A percentile compares a stretch with the other conserved stretches of the same genome.
Conservation (phyloP, 2,888 invertebrate genomes). For the Parnassius mnemosyne region DNA sequence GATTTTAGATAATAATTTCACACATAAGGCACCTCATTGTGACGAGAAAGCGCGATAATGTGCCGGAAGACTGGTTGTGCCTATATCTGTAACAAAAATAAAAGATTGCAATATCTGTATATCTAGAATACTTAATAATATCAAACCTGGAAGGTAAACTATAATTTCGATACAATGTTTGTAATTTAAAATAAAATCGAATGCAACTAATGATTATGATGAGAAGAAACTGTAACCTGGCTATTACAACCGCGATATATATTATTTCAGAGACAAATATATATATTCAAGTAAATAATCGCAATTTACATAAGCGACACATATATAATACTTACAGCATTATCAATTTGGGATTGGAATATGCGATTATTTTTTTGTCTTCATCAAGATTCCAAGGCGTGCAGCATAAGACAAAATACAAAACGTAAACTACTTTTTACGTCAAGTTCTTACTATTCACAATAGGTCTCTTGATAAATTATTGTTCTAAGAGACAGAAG, state of each 20-base stretch:
- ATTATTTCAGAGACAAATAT: constrained; percentile 2
- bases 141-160: constrained; percentile 14
- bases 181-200: neutral
- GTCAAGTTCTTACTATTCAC: constrained; percentile 44
- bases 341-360: constrained; percentile 74
- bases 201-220: neutral
- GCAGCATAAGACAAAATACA: constrained; percentile 75
- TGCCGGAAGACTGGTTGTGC: constrained; percentile 67
- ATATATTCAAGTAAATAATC: constrained; percentile 27
- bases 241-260: constrained; percentile 1
- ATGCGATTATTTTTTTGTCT: constrained; percentile 74
- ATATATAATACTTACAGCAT: constrained; percentile 69
- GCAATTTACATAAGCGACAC: constrained; percentile 38
- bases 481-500: constrained; percentile 53
- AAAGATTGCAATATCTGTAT: constrained; percentile 29
- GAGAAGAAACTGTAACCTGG: constrained; percentile 9
- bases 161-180: constrained; percentile 12
- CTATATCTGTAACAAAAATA: constrained; percentile 76
- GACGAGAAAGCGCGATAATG: constrained; percentile 62
- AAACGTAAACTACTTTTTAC: constrained; percentile 54
- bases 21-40: constrained; percentile 68
- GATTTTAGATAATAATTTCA: constrained; percentile 52
- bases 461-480: constrained; percentile 41
- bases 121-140: constrained; percentile 15
- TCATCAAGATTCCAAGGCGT: constrained; percentile 76